Evolutionary conservation across 2,888 invertebrate genomes (phyloP), one percentile per base, ranked within the genome.

Genomic region (Iphiclides podalirius): DNA sequence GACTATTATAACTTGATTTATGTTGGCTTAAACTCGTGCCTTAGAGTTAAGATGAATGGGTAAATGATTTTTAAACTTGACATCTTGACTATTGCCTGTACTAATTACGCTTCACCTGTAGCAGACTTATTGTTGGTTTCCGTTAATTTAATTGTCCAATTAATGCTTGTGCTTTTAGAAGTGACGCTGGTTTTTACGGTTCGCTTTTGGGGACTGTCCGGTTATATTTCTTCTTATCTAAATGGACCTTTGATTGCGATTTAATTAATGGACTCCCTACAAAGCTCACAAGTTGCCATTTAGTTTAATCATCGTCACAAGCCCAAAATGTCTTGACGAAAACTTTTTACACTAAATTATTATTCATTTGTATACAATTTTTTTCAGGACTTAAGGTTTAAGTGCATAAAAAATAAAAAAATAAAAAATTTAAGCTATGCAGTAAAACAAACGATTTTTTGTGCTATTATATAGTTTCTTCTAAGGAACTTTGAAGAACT

Each of bases 201-300:
- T 28, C 31, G 16, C 28, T 17, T 43, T 15, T 34, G 28, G 38
- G 7, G 13, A 7, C 11, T 12, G 23, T 11, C 11, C 12, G 31
- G 4, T 31, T 31, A 31, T 38, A 15, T 38, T 38, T 14, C 7
- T 38, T 23, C 12, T 38, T 38, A 38, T 38, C 20, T 38, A 38
- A 38, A 38, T 38, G 38, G 38, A 13, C 38, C 13, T 23, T n/a
- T 38, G 38, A 43, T 45, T 47, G 47, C 41, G 11, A 28, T 39
- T 52, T 51, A 23, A 46, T 31, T 44, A 36, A 35, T 46, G 33
- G 42, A 8, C 1, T 12, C 2, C 31, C 12, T 31, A 1, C 11
- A 11, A n/a, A 11, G 31, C 31, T 31, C 31, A 11, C 11, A 11
- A 11, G 12, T 31, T 31, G 11, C 11, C 6, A 28, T 28, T 28